Conservation (phyloP, 2,113 vertebrate genomes). For the Hydropotes inermis region DNA sequence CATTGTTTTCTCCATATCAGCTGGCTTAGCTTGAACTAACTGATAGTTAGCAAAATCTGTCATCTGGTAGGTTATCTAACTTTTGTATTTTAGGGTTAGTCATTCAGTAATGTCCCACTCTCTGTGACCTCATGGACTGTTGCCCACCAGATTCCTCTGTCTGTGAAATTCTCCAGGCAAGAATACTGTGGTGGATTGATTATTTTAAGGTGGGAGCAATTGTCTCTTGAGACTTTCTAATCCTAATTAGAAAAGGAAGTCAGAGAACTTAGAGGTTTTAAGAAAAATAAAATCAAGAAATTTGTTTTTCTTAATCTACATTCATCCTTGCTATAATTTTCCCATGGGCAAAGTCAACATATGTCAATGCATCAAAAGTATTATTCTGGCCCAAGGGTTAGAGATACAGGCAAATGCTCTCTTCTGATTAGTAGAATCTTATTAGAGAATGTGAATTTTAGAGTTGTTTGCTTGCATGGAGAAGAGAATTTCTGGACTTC, state of each 20-base stretch:
- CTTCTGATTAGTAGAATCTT: neutral
- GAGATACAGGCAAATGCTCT: neutral
- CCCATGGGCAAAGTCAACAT: neutral
- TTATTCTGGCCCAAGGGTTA: neutral
- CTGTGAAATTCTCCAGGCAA: neutral
- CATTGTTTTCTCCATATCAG: neutral
- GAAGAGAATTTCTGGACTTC: neutral
- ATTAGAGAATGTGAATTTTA: neutral
- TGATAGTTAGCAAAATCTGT: neutral
- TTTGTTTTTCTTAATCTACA: neutral
- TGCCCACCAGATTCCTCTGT: rapidly evolving
- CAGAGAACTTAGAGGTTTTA: neutral
- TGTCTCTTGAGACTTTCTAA: neutral
- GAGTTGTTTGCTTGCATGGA: neutral
- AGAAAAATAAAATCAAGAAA: neutral
- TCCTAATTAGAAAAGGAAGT: neutral
- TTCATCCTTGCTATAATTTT: neutral
- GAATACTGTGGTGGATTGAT: neutral
- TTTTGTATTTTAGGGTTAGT: neutral
- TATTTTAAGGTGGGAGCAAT: neutral
- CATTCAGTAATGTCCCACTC: neutral
- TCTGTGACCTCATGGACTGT: neutral
- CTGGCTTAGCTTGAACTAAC: neutral
- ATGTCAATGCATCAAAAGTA: neutral
- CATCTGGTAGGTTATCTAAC: neutral